Evolutionary conservation across 2,797 vertebrate genomes (phyloP).

Genomic region (Chiloscyllium punctatum): DNA sequence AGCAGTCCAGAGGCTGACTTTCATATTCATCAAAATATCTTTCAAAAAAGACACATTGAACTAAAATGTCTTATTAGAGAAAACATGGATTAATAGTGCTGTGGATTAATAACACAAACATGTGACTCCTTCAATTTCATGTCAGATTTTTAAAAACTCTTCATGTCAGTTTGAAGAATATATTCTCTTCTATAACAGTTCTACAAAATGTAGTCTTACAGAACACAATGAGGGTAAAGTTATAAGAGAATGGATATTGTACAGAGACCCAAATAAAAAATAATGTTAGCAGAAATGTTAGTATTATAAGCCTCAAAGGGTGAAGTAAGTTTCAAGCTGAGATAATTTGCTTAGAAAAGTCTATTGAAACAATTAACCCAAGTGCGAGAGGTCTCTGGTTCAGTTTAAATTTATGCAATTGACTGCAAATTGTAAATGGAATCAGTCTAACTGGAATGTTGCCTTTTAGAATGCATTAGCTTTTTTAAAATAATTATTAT

Average conservation of each 20-base stretch:
- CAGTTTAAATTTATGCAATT: conserved; percentile 34
- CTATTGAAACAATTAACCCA: conserved; percentile 35
- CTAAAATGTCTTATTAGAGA: background rate
- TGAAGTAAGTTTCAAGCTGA: conserved; percentile 3
- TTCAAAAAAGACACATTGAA: background rate
- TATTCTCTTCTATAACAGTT: background rate
- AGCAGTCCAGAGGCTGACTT: background rate
- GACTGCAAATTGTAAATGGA: conserved; percentile 32
- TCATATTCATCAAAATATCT: background rate
- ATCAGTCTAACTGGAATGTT: background rate
- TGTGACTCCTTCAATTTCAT: background rate
- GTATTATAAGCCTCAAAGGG: background rate
- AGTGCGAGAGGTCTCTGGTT: background rate
- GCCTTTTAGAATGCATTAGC: conserved; percentile 23
- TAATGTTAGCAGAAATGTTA: background rate
- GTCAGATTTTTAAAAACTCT: background rate
- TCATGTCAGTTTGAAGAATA: background rate
- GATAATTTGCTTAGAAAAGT: conserved; percentile 5
- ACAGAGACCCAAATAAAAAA: background rate
- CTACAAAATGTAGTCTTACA: background rate
- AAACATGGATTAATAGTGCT: background rate
- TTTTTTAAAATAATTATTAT: conserved; percentile 4
- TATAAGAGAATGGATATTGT: background rate
- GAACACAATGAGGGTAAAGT: background rate
- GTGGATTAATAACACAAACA: background rate